Base-by-base conservation (phyloP, 2,113 vertebrate genomes). In the Misgurnus mizolepis region DNA sequence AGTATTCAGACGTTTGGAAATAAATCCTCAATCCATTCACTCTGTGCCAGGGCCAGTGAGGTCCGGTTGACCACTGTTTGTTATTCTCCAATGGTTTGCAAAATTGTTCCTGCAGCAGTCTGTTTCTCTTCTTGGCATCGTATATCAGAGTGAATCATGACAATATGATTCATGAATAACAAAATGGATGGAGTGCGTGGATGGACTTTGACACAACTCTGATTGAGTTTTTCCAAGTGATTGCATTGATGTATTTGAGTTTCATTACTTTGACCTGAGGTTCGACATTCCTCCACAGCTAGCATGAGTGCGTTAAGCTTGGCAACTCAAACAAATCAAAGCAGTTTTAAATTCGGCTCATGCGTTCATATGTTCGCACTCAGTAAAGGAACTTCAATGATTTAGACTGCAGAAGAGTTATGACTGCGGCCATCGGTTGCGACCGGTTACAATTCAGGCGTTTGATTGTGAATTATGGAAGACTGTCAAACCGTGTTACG, bases 131-230 rank as follows among this genome's bases (percentile, higher is more conserved):
- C 34, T 17, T 49, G 27, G 49, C 45, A 72, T 39, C 78, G 55
- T 61, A 62, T 17, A 40, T 61, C 41, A 70, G 67, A 70, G 40
- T 70, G 76, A 67, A 61, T 79, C 67, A 69, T 68, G 61, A 70
- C 39, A 60, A 39, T 34, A 58, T 67, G 77, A 79, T 76, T 66
- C 27, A 76, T 76, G 74, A 76, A 76, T 49, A 76, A 40, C 74
- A 66, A 56, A 71, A 75, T 75, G 58, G 41, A 75, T 47, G 18
- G 41, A 56, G 40, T 41, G 41, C 4, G 3, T 14, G n/a, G 40
- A 73, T 49, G 11, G 60, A 49, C 22, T 76, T 62, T 61, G 60
- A 66, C 74, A 66, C 27, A 15, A 66, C 41, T 40, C 27, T 18
- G 34, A 66, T 66, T 77, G 10, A 55, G 49, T 9, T 65, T 75